phyloP scores from a whole-genome alignment of 2,888 invertebrate species.

The Acanthosepion lycidas region DNA sequence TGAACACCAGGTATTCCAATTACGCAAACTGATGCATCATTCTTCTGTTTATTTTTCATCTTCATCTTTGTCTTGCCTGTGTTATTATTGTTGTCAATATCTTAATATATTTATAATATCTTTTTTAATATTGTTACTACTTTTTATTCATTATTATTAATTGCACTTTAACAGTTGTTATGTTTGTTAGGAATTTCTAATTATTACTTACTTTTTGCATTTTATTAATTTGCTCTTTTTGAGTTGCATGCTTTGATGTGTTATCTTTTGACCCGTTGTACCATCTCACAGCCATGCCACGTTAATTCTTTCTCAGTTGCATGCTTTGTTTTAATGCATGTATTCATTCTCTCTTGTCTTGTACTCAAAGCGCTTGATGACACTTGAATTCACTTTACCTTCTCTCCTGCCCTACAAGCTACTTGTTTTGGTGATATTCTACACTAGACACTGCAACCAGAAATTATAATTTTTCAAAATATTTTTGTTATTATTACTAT shows the following conservation, averaged over 20 bases:
- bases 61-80: neutral
- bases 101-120: neutral
- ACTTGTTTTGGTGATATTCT: too few species aligned
- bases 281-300: neutral
- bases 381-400: too few species aligned
- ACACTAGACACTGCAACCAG: too few species aligned
- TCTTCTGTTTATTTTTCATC: neutral
- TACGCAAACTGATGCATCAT: neutral
- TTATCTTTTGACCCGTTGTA: neutral
- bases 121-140: neutral
- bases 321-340: neutral
- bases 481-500: too few species aligned
- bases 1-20: slow-evolving; percentile 65
- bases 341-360: neutral
- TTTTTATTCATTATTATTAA: neutral
- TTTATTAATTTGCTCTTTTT: neutral
- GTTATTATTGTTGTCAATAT: neutral
- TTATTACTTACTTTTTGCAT: neutral
- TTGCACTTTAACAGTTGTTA: neutral
- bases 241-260: neutral
- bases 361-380: too few species aligned
- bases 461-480: too few species aligned
- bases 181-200: neutral
- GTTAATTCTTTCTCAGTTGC: neutral
- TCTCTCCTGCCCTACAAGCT: too few species aligned